Conservation (phyloP, 1,140 invertebrate species). For the Anthonomus grandis region DNA sequence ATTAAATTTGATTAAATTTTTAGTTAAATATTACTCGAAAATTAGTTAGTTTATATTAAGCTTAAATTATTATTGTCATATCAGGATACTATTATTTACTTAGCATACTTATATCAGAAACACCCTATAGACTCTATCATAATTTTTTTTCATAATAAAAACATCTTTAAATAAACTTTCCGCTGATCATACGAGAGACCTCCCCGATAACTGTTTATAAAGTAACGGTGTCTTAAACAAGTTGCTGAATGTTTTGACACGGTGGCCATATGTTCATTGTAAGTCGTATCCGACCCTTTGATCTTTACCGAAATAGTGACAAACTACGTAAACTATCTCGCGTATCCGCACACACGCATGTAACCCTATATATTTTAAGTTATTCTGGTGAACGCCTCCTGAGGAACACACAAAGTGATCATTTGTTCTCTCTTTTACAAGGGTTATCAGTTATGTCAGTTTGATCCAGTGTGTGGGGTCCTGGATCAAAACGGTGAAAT, state of each 20-base stretch:
- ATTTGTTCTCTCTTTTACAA: conserved; percentile 22
- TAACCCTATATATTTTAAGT: conserved; percentile 22
- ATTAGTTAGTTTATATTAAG: too few species aligned
- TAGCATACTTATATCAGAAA: too few species aligned
- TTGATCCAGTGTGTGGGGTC: conserved; percentile 18
- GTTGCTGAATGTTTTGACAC: conserved; percentile 34
- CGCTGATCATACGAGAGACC: too few species aligned
- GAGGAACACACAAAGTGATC: conserved; percentile 20
- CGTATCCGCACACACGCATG: conserved; percentile 28
- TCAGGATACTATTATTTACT: too few species aligned
- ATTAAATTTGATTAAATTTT: too few species aligned
- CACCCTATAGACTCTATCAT: too few species aligned
- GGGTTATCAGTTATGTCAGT: not conserved
- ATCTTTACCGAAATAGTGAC: conserved; percentile 33
- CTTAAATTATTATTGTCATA: too few species aligned
- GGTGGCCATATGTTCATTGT: conserved; percentile 33
- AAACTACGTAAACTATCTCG: conserved; percentile 31
- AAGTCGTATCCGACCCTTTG: conserved; percentile 25
- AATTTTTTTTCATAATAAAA: too few species aligned
- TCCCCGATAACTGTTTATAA: conserved; percentile 16
- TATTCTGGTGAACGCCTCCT: conserved; percentile 27
- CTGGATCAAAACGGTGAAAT: conserved; percentile 22
- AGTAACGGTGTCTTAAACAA: conserved; percentile 21
- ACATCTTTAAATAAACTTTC: too few species aligned
- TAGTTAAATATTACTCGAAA: too few species aligned